These are phyloP conservation scores for Ephestia elutella DNA, from an alignment of 1,140 invertebrate genomes.

Conservation along the genomic window DNA sequence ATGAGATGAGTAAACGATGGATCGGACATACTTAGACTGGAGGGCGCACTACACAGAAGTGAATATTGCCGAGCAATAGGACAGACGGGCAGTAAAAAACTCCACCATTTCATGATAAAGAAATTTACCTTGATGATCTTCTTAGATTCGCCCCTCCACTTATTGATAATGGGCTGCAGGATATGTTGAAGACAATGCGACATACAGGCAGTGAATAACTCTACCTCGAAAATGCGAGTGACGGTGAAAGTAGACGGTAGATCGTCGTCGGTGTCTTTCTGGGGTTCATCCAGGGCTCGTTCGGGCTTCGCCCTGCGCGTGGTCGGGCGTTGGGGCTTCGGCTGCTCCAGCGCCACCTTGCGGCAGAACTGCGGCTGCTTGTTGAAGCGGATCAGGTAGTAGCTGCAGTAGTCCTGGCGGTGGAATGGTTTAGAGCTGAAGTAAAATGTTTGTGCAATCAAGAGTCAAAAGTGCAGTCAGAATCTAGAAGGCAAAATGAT, in stretches of 20 bases:
- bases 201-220: not conserved
- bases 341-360: slow-evolving; percentile 35
- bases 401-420: slow-evolving; percentile 85
- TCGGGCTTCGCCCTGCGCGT: slow-evolving; percentile 25
- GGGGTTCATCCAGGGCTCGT: slow-evolving; percentile 16
- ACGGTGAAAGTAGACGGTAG: slow-evolving; percentile 49
- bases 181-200: slow-evolving; percentile 94
- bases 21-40: too few relatives aligned
- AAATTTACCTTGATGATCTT: slow-evolving; percentile 84
- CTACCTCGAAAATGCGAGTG: slow-evolving; percentile 43
- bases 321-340: slow-evolving; percentile 28
- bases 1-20: too few relatives aligned
- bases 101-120: too few relatives aligned
- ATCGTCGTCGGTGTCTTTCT: slow-evolving; percentile 19
- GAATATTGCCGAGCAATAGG: too few relatives aligned
- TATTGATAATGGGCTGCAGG: slow-evolving; percentile 90
- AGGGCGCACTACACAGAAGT: too few relatives aligned
- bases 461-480: too few relatives aligned
- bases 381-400: slow-evolving; percentile 89
- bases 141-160: slow-evolving; percentile 96
- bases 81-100: too few relatives aligned
- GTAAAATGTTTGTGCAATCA: not conserved
- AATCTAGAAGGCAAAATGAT: too few relatives aligned
- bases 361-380: slow-evolving; percentile 81
- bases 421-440: not conserved